Percentiles rank a stretch among this genome's conserved stretches.
Evolutionary conservation across 2,797 vertebrate species (phyloP).

Genomic region (Leontopithecus rosalia): DNA sequence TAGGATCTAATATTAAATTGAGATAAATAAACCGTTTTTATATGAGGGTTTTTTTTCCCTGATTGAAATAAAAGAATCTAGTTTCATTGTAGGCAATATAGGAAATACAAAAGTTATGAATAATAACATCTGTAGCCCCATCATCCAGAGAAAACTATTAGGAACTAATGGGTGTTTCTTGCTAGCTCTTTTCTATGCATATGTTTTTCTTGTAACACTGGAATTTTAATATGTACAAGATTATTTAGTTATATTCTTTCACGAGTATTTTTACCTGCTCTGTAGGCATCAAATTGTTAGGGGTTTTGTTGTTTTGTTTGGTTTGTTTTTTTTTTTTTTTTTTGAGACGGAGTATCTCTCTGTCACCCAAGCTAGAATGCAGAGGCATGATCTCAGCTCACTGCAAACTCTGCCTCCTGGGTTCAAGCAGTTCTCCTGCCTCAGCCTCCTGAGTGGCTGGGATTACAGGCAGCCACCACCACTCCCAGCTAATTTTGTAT

Average conservation of each 20-base stretch:
- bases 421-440: neutral
- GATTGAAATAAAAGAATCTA: neutral
- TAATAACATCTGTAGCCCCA: neutral
- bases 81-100: neutral
- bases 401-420: neutral
- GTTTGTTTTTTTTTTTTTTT: neutral
- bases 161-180: neutral
- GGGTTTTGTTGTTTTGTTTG: neutral
- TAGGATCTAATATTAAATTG: neutral
- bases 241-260: neutral
- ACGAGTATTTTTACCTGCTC: neutral
- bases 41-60: neutral
- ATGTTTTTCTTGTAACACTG: neutral
- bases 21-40: neutral
- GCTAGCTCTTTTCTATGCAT: neutral
- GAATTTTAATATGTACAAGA: neutral
- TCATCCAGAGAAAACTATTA: neutral
- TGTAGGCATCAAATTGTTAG: too few relatives aligned
- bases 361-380: neutral
- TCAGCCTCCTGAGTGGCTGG: neutral
- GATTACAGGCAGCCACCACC: neutral
- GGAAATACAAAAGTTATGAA: neutral
- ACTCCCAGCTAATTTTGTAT: neutral
- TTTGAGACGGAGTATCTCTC: neutral
- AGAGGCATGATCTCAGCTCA: neutral